Conservation (phyloP, 2,113 vertebrate species). For the Gavialis gangeticus region DNA sequence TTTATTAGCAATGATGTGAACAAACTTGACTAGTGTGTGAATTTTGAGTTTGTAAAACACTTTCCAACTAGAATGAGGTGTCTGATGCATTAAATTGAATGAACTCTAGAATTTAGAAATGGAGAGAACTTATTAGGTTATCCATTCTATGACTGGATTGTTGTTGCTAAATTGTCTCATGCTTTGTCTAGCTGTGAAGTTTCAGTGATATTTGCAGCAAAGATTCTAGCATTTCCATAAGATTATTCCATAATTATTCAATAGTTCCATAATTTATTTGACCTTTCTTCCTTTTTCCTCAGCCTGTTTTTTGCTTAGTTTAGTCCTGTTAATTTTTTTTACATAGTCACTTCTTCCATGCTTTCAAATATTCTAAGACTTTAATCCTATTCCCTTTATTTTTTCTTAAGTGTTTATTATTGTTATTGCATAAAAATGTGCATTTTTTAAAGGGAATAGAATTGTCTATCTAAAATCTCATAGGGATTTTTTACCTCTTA, state of each 20-base stretch:
- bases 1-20: neutral
- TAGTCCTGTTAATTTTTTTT: neutral
- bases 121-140: neutral
- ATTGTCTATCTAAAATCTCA: neutral
- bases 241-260: neutral
- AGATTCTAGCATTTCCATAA: neutral
- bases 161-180: neutral
- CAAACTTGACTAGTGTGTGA: neutral
- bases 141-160: neutral
- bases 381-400: neutral
- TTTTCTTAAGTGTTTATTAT: neutral
- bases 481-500: neutral
- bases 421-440: neutral
- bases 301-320: neutral
- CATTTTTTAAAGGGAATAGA: neutral
- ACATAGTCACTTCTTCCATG: neutral
- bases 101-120: neutral
- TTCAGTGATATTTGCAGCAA: neutral
- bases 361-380: neutral
- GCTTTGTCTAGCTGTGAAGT: neutral
- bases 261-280: neutral
- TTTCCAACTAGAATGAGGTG: neutral
- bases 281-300: neutral
- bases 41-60: neutral
- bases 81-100: neutral